Evolutionary conservation across 2,113 vertebrate species (phyloP).

Genomic region (Nesoenas mayeri): DNA sequence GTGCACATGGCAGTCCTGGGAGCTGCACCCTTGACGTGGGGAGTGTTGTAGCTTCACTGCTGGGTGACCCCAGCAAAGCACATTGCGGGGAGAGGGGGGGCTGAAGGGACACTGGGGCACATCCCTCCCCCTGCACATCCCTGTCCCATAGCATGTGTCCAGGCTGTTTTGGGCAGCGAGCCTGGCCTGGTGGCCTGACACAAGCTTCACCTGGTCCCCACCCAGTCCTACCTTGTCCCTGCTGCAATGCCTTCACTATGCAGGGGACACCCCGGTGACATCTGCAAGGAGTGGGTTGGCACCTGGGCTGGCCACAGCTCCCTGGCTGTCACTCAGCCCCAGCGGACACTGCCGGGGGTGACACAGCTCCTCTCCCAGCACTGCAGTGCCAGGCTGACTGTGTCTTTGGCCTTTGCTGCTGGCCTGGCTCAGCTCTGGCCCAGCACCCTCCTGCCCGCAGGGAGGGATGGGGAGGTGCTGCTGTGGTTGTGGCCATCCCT

Average conservation of each 20-base stretch:
- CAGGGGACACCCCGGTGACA: neutral
- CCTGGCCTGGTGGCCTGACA: rapidly evolving
- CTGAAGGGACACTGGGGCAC: rapidly evolving
- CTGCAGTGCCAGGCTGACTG: neutral
- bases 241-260: rapidly evolving
- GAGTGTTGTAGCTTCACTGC: rapidly evolving
- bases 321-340: too few relatives aligned
- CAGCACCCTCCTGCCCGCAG: neutral
- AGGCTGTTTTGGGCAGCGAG: neutral
- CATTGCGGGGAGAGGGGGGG: rapidly evolving
- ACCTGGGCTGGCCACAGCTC: too few relatives aligned
- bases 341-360: too few relatives aligned
- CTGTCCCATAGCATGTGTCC: rapidly evolving
- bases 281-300: neutral
- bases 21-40: rapidly evolving
- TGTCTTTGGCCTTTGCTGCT: neutral
- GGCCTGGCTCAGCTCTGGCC: neutral
- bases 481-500: neutral
- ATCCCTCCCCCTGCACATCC: neutral
- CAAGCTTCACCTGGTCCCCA: neutral
- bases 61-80: rapidly evolving
- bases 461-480: neutral
- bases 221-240: rapidly evolving
- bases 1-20: rapidly evolving
- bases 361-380: neutral